Base-by-base conservation (phyloP, 1,140 invertebrate species). In the Drosophila saltans region DNA sequence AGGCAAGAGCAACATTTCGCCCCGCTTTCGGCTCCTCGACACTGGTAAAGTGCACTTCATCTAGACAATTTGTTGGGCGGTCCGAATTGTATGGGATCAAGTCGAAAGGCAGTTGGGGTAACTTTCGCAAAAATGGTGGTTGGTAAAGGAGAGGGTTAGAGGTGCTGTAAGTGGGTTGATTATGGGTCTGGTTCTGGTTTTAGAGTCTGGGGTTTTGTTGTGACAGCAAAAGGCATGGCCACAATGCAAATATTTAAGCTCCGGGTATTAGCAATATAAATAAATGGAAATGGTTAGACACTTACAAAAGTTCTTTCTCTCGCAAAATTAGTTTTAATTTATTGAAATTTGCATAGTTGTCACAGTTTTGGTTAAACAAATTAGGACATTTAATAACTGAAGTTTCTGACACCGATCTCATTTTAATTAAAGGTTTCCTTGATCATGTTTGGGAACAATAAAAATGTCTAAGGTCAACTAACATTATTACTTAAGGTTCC, bases 21-120 rank as follows among this genome's bases (percentile, higher is more conserved):
- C 9, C 57, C 43, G 26, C 74, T 33, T 45, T 61, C 59, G 45
- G 36, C 33, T 26, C 69, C 33, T 33, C 33, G 33, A 36, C 33
- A 6, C 33, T 57, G 41, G 57, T 66, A 84, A 85, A 81, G 82
- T 85, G 72, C 72, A 82, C 82, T 86, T 86, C 83, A 88, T 88
- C 82, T 76, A 66, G 72, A 86, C 83, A 79, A 85, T 86, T 85
- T 85, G 79, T 72, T 65, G 69, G 71, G 57, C 45, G 58, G 39
- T 52, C 45, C 69, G 60, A 55, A n/a, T 9, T 28, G 28, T 16
- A 9, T 33, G 16, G 4, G 8, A 36, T 7, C 24, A 56, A 60
- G 60, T 55, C 24, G 21, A 24, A 48, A 48, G 56, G 45, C 24
- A 48, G 56, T 48, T 33, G 67, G 33, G 45, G 16, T 39, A 24